Evolutionary conservation across 2,888 invertebrate genomes (phyloP).

Genomic region (Cephonodes hylas): DNA sequence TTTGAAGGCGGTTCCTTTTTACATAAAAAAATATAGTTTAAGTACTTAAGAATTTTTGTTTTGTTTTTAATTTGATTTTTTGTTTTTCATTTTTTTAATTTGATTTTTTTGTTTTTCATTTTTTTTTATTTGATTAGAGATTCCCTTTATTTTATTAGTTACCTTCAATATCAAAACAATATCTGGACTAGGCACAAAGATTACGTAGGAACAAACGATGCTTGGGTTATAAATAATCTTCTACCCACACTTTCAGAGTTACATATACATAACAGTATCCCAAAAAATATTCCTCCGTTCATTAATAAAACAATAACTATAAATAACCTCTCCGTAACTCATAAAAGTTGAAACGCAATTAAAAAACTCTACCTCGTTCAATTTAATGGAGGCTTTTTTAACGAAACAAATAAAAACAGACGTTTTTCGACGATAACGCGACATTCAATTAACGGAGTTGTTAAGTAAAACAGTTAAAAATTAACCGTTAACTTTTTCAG

Average conservation of each 20-base stretch:
- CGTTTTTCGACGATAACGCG: neutral
- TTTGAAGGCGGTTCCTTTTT: too few relatives aligned
- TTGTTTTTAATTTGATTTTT: too few relatives aligned
- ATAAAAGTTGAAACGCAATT: slow-evolving; percentile 27
- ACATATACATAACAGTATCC: neutral
- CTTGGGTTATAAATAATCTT: too few relatives aligned
- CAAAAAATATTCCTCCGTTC: neutral
- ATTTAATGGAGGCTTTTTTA: slow-evolving; percentile 23
- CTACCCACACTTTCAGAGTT: neutral
- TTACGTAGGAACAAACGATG: too few relatives aligned
- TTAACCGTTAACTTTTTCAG: neutral
- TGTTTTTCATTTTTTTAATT: too few relatives aligned
- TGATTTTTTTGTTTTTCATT: too few relatives aligned
- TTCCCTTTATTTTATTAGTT: too few relatives aligned
- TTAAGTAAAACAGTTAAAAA: neutral
- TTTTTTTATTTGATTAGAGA: too few relatives aligned
- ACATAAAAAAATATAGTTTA: too few relatives aligned
- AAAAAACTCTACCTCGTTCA: slow-evolving; percentile 24
- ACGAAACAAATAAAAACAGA: slow-evolving; percentile 22
- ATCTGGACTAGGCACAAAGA: too few relatives aligned
- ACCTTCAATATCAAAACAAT: too few relatives aligned
- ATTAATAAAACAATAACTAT: neutral
- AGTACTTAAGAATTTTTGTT: too few relatives aligned
- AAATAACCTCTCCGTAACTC: slow-evolving; percentile 12
- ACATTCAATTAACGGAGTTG: slow-evolving; percentile 7